These are phyloP conservation scores for Xerus inauris DNA, from an alignment of 2,113 vertebrate genomes.

Conservation along the genomic window DNA sequence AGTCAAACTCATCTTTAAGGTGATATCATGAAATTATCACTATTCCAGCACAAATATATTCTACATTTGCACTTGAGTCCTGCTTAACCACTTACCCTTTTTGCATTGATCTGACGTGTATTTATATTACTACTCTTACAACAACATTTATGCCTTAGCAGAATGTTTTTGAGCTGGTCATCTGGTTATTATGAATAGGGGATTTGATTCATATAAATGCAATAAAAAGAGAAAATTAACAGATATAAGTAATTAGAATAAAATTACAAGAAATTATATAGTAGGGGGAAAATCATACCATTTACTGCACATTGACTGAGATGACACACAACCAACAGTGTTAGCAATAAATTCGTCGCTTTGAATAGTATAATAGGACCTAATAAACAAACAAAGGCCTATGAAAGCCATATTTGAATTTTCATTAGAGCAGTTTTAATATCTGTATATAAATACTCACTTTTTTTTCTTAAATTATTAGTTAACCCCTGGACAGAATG, in stretches of 20 bases:
- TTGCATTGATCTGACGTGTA: not conserved
- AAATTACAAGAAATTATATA: not conserved
- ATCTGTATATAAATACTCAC: not conserved
- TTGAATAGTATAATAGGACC: not conserved
- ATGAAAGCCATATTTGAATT: constrained; percentile 15
- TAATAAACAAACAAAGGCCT: not conserved
- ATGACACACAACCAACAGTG: not conserved
- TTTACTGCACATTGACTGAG: not conserved
- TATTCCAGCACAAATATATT: not conserved
- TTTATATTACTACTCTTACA: not conserved
- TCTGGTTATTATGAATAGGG: not conserved
- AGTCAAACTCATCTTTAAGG: constrained; percentile 8
- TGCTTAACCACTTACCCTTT: not conserved
- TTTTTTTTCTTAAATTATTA: not conserved
- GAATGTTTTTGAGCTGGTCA: not conserved
- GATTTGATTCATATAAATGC: constrained; percentile 9
- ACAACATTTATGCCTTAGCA: not conserved
- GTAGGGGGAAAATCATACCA: not conserved
- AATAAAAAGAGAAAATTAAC: not conserved
- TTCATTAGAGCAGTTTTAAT: not conserved
- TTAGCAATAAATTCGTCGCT: not conserved
- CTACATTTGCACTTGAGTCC: not conserved
- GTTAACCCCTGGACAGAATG: not conserved
- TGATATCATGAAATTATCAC: constrained; percentile 11
- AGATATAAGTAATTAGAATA: not conserved